Percentiles rank a stretch among this genome's conserved stretches.
Evolutionary conservation across 2,113 vertebrate species (phyloP).

Genomic region (Pluvialis apricaria): DNA sequence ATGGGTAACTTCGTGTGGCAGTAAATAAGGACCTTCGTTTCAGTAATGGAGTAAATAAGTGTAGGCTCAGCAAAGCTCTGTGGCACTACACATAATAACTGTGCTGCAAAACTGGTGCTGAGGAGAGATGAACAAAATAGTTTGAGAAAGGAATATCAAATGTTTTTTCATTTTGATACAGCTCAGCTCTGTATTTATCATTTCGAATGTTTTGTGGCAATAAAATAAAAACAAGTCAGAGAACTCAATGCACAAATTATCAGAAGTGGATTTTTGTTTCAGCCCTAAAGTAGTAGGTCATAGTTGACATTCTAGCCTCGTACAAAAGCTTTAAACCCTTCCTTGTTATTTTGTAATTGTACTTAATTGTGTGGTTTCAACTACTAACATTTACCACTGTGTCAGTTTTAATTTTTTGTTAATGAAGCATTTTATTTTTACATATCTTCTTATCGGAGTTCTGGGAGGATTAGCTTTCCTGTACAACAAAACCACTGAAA

Average conservation of each 20-base stretch:
- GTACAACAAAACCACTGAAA: background rate
- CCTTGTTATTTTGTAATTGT: background rate
- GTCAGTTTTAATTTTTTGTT: background rate
- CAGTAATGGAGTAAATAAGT: background rate
- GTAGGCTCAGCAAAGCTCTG: background rate
- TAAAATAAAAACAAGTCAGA: background rate
- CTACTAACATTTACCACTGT: background rate
- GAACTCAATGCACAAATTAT: background rate
- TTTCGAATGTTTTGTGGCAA: background rate
- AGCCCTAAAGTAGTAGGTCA: background rate
- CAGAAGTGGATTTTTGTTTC: background rate
- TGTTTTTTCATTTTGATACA: background rate
- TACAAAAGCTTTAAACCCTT: background rate
- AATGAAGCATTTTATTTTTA: background rate
- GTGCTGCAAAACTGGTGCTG: background rate
- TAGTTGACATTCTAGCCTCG: background rate
- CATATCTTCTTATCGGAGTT: background rate
- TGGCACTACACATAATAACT: background rate
- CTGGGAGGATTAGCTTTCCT: background rate
- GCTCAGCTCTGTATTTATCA: background rate
- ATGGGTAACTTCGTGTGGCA: background rate
- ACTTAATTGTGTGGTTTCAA: background rate
- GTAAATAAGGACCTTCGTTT: background rate
- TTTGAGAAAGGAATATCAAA: background rate
- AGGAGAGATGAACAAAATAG: background rate